Evolutionary conservation across 2,797 vertebrate genomes (phyloP), one percentile per base, ranked within the genome.

Genomic region (Falco rusticolus): DNA sequence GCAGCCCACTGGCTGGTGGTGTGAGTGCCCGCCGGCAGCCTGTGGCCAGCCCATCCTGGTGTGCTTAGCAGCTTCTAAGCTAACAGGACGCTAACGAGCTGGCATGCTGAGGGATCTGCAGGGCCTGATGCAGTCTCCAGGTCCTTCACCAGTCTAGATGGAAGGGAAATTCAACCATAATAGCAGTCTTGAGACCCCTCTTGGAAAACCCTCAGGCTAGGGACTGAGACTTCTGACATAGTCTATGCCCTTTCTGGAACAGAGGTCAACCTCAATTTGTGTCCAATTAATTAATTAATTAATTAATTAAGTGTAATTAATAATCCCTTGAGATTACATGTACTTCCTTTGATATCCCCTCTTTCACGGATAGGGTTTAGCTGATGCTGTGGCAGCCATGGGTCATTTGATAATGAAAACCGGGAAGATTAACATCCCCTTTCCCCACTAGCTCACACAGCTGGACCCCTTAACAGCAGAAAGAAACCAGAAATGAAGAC

Each of bases 1-100:
- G 17, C 13, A 77, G 1, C 37, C 15, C 20, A 2, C 13, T 16
- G 1, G 0, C 15, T 31, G 68, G 13, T 28, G 63, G 24, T 24
- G 29, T 22, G 43, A 71, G 10, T 29, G 19, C 5, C 47, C 20
- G 28, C 11, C 20, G 17, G 29, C 45, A 66, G 15, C 39, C 47
- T 26, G 6, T 13, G 39, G 7, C 15, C 16, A 29, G n/a, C 64
- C 18, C 15, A 6, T 25, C 39, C 43, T 56, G 4, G 0, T 28
- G 25, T 15, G 45, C 50, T 43, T 7, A 24, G 43, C 41, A 51
- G 19, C 57, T 71, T n/a, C 45, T 19, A 29, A 33, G 8, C 17
- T 34, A 37, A 37, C 9, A 37, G 14, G 8, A 7, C 7, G 7
- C 6, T 70, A 5, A 5, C 0, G 0, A 45, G 9, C 7, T 34